Base-by-base conservation (phyloP, 2,888 invertebrate species). In the Chorisops tibialis region DNA sequence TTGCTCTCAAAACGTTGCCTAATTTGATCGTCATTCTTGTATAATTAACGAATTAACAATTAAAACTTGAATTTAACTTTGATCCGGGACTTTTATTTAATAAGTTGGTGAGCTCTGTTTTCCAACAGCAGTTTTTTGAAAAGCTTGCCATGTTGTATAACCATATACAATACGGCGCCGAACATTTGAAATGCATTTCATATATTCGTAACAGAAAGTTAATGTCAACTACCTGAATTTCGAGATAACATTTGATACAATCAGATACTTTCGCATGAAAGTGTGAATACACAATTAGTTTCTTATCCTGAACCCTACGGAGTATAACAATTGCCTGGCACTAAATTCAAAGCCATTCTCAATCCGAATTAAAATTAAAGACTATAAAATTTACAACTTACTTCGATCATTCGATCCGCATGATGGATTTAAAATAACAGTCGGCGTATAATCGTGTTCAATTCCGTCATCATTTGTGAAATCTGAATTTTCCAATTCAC, bases 391-490 rank as follows among this genome's bases (percentile, higher is more conserved):
- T 1, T 9, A 47, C 7, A 19, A n/a, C 69, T 74, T 76, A 89
- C 90, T 89, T 79, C 88, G 86, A 75, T 91, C 91, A 67, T 87
- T 87, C 11, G 87, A 83, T 59, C 83, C 81, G 70, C 83, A 81
- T 69, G 79, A 83, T 3, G 91, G 88, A 74, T 87, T 90, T 12
- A 90, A 79, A 68, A 89, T 84, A 49, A 88, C 85, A 63, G 88
- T 87, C 0, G 91, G 87, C 6, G 89, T 87, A 68, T 87, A 85
- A 70, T 86, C 84, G 69, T 85, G 81, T 70, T 88, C 87, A 41
- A 72, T 70, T 67, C 70, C 71, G 68, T 84, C 84, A 1, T 81
- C 83, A 66, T 81, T 81, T 59, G 82, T 82, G 0, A 81, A 83
- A 69, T 85, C 83, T 0, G 82, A 85, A 45, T 83, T 84, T 66